phyloP scores from a whole-genome alignment of 2,797 vertebrate genomes.

The Selene dorsalis region DNA sequence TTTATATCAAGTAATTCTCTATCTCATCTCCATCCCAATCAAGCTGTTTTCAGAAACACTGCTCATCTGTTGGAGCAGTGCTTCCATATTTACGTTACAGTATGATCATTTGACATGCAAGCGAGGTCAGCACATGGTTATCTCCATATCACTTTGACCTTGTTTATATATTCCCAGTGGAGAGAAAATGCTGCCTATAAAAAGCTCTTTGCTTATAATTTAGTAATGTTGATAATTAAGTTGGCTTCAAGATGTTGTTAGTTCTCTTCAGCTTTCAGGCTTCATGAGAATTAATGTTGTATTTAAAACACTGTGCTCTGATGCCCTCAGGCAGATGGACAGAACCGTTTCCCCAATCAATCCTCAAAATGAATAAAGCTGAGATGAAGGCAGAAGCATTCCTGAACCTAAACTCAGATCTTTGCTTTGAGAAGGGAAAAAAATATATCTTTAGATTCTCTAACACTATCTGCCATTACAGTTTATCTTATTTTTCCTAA shows the following conservation, averaged over 20 bases:
- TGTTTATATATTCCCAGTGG: constrained; percentile 41
- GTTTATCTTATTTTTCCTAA: neutral
- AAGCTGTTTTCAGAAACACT: constrained; percentile 45
- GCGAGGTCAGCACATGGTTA: constrained; percentile 5
- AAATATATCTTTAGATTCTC: neutral
- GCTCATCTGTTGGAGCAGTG: constrained; percentile 33
- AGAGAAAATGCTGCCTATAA: constrained; percentile 13
- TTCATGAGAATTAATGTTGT: constrained; percentile 43
- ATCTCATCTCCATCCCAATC: constrained; percentile 22
- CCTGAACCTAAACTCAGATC: neutral
- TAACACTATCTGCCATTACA: neutral
- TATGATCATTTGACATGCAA: constrained; percentile 46
- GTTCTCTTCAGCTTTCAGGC: constrained; percentile 23
- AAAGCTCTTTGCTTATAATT: constrained; percentile 3
- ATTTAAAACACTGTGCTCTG: constrained; percentile 44
- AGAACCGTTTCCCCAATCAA: constrained; percentile 11
- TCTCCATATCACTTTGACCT: constrained; percentile 33
- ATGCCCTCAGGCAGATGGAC: constrained; percentile 27
- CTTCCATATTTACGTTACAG: constrained; percentile 19
- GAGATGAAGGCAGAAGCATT: neutral
- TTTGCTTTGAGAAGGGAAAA: neutral
- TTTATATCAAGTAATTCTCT: constrained; percentile 48
- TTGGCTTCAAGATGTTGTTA: constrained; percentile 6
- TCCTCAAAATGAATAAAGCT: constrained; percentile 8
- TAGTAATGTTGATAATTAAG: constrained; percentile 21